These are phyloP conservation scores for Tokudaia muenninki DNA, from an alignment of 2,797 vertebrate species.

Conservation along the genomic window DNA sequence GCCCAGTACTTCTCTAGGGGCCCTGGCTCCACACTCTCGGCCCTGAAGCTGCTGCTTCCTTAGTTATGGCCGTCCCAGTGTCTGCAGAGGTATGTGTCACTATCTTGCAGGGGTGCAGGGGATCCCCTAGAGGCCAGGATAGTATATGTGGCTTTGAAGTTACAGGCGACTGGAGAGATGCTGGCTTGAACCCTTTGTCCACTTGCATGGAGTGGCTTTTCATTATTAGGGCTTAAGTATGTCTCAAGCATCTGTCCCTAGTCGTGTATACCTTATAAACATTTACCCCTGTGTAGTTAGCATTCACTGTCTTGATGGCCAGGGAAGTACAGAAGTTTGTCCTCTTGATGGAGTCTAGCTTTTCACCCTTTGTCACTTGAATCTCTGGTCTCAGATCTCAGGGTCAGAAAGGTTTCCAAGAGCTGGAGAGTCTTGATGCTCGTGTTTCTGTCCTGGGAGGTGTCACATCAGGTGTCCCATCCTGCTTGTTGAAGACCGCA, in stretches of 20 bases:
- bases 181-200: background rate
- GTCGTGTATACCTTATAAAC: background rate
- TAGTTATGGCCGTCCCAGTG: background rate
- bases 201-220: background rate
- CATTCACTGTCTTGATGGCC: slow-evolving; percentile 8
- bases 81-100: background rate
- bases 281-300: background rate
- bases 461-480: background rate
- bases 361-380: background rate
- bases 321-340: background rate
- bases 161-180: background rate
- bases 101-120: background rate
- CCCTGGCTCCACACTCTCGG: background rate
- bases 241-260: background rate
- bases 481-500: background rate
- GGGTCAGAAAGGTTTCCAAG: background rate
- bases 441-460: background rate
- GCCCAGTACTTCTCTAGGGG: background rate
- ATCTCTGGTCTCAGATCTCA: background rate
- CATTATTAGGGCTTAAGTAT: background rate
- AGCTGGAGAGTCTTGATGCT: background rate
- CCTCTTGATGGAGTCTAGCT: background rate
- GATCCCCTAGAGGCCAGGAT: background rate
- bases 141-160: rapidly evolving
- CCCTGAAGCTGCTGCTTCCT: too few species aligned